Conservation (phyloP, 1,140 invertebrate species). For the Euura saliciscinereae region DNA sequence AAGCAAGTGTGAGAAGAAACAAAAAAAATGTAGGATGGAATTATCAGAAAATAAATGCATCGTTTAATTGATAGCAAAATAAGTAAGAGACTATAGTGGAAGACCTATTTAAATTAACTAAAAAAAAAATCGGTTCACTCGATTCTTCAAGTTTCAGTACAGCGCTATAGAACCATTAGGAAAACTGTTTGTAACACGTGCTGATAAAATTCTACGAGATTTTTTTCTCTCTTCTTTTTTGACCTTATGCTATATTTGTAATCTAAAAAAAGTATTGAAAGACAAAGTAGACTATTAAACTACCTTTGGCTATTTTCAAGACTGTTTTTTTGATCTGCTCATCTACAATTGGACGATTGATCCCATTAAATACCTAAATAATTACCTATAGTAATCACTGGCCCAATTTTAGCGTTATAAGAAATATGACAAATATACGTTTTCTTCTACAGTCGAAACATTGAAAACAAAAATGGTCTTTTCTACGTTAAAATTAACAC, state of each 20-base stretch:
- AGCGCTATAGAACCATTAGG: not conserved
- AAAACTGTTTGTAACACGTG: not conserved
- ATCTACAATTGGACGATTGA: constrained; percentile 10
- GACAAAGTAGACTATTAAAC: not conserved
- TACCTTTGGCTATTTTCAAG: not conserved
- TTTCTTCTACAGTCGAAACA: not conserved
- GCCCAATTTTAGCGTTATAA: too few species aligned
- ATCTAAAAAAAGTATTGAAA: not conserved
- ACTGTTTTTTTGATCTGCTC: constrained; percentile 2
- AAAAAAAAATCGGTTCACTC: too few species aligned
- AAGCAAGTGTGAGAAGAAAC: too few species aligned
- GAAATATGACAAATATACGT: constrained; percentile 2
- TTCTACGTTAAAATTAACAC: not conserved
- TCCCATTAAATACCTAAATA: constrained; percentile 11
- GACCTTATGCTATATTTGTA: not conserved
- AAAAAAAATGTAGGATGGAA: too few species aligned
- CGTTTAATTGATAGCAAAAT: too few species aligned
- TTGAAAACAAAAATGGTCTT: not conserved
- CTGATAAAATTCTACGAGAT: not conserved
- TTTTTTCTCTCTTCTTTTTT: too few species aligned
- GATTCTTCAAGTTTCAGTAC: too few species aligned
- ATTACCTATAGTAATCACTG: not conserved
- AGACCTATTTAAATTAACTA: not conserved
- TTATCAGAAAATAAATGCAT: too few species aligned
- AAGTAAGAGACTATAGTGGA: too few species aligned